A percentile compares a stretch with the other conserved stretches of the same genome.
These are phyloP conservation scores for Hyposoter didymator DNA, from an alignment of 2,888 invertebrate genomes.

Conservation along the genomic window DNA sequence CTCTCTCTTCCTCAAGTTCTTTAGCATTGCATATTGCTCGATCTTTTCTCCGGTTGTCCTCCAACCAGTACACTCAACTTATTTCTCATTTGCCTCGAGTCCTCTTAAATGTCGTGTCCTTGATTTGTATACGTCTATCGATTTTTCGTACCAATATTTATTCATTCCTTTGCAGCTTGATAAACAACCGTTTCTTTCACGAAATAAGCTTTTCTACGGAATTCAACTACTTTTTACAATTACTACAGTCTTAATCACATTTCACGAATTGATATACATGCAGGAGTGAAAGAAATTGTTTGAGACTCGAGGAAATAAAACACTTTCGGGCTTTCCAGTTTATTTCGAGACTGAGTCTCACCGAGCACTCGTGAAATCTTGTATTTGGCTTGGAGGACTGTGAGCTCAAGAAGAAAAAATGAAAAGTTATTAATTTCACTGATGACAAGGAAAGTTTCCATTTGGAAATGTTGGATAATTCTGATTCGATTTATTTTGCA, in stretches of 20 bases:
- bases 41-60: constrained; percentile 52
- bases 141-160: constrained; percentile 15
- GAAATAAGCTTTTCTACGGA: neutral
- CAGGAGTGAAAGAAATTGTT: neutral
- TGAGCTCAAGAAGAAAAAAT: no score
- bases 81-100: constrained; percentile 39
- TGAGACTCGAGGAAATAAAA: neutral
- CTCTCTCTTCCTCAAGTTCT: constrained; percentile 56
- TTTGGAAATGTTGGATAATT: no score
- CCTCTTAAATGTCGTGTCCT: constrained; percentile 41
- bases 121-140: constrained; percentile 41
- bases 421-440: no score
- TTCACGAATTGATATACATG: neutral
- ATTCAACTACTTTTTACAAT: neutral
- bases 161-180: constrained; percentile 4
- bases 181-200: neutral
- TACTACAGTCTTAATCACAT: neutral
- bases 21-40: constrained; percentile 60
- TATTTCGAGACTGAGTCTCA: neutral
- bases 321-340: neutral
- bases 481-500: no score
- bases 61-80: constrained; percentile 41
- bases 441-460: no score
- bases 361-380: neutral
- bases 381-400: no score